These are phyloP conservation scores for Mesembrinibis cayennensis DNA, from an alignment of 2,113 vertebrate genomes.

Conservation along the genomic window DNA sequence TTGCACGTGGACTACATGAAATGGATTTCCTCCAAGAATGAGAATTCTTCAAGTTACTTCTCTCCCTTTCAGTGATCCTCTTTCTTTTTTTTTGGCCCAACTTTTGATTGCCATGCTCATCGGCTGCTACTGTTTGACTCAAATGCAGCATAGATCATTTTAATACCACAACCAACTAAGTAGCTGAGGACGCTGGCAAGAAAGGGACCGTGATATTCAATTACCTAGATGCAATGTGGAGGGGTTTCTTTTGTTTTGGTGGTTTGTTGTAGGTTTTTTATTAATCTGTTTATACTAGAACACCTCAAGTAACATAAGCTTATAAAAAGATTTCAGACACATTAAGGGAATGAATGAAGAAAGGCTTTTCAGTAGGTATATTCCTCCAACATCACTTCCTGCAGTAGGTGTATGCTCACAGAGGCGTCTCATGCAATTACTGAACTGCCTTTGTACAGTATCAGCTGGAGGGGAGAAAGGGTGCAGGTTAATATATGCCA, in stretches of 20 bases:
- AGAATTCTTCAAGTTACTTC: background rate
- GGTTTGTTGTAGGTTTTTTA: background rate
- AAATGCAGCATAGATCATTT: background rate
- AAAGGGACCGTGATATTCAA: background rate
- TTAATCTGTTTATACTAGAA: background rate
- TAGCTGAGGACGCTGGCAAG: background rate
- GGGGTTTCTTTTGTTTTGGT: background rate
- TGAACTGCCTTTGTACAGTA: background rate
- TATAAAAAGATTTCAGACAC: background rate
- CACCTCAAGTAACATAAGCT: background rate
- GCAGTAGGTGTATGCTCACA: background rate
- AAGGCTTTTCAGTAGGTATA: background rate
- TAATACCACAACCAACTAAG: background rate
- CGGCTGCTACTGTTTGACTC: background rate
- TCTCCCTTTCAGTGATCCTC: background rate
- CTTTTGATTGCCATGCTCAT: background rate
- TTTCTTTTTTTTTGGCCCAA: background rate
- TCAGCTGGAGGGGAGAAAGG: background rate
- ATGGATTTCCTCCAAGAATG: background rate
- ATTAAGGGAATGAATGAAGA: background rate
- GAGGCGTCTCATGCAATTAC: background rate
- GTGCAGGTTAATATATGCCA: background rate
- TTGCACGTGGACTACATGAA: background rate
- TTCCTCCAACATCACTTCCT: background rate
- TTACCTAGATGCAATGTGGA: background rate